Percentiles rank a stretch among this genome's conserved stretches.
Conservation (phyloP, 2,113 vertebrate genomes). For the Steatornis caripensis region DNA sequence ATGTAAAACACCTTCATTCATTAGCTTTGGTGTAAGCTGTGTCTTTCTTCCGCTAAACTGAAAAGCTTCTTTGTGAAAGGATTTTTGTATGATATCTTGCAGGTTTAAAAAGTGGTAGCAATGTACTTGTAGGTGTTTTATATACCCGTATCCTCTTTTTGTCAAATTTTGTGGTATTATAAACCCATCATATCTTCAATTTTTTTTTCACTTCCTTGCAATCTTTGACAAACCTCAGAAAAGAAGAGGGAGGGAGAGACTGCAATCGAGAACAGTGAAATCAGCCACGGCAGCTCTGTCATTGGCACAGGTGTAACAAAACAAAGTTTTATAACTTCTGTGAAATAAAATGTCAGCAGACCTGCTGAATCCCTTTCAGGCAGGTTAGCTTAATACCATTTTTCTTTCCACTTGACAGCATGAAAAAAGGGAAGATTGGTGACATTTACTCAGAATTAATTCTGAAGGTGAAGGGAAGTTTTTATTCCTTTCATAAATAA, state of each 20-base stretch:
- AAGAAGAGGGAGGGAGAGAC: neutral
- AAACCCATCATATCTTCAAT: neutral
- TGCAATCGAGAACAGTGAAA: neutral
- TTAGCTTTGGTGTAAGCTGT: neutral
- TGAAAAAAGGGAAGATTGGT: neutral
- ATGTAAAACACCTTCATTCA: neutral
- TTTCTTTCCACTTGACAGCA: neutral
- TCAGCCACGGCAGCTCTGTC: neutral
- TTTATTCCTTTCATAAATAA: slow-evolving; percentile 1
- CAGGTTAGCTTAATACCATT: neutral
- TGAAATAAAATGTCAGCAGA: neutral
- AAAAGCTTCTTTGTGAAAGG: neutral
- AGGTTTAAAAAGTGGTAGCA: neutral
- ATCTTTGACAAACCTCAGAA: neutral
- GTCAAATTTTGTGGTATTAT: neutral
- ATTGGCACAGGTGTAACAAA: neutral
- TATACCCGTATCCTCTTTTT: neutral
- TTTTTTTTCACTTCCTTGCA: neutral
- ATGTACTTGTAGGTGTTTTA: neutral
- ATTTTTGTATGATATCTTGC: neutral
- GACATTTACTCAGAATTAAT: neutral
- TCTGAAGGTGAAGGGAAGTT: neutral
- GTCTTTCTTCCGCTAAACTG: neutral
- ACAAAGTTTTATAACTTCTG: neutral
- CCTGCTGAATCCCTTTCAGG: neutral